A percentile compares a stretch with the other conserved stretches of the same genome.
Conservation (phyloP, 2,797 vertebrate species). For the Syngnathus acus region DNA sequence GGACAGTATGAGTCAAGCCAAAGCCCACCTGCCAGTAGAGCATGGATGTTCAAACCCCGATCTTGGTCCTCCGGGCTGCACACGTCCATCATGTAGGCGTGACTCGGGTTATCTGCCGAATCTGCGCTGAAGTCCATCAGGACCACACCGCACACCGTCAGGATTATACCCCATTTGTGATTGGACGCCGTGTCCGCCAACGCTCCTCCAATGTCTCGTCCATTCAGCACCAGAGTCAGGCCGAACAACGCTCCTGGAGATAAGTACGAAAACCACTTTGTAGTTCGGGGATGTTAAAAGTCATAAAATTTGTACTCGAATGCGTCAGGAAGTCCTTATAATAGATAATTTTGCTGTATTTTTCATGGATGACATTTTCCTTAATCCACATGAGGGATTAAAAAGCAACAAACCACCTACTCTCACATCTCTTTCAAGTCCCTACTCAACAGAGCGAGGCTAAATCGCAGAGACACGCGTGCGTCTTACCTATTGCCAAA, state of each 20-base stretch:
- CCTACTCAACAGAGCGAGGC: neutral
- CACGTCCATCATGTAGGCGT: constrained; percentile 99
- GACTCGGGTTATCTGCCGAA: constrained; percentile 93
- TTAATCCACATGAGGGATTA: neutral
- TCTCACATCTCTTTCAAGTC: neutral
- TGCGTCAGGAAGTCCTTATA: neutral
- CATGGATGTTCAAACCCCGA: constrained; percentile 90
- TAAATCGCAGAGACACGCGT: neutral
- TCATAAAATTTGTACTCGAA: neutral
- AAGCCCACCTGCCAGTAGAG: constrained; percentile 80
- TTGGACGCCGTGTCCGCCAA: constrained; percentile 78
- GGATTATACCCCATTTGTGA: constrained; percentile 91
- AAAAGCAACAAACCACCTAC: constrained; percentile 5
- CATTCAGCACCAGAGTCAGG: constrained; percentile 87
- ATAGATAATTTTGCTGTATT: neutral
- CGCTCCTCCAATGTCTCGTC: constrained; percentile 81
- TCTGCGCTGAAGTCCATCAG: constrained; percentile 98
- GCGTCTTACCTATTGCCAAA: constrained; percentile 82
- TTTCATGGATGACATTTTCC: neutral
- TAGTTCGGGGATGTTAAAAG: neutral
- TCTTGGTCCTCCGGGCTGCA: constrained; percentile 93
- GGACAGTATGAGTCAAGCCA: neutral
- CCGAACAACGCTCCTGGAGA: constrained; percentile 79
- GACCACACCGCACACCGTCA: constrained; percentile 91
- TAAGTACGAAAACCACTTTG: neutral